phyloP scores from a whole-genome alignment of 64 coral and sea anemone genomes.

The Actinia equina region DNA sequence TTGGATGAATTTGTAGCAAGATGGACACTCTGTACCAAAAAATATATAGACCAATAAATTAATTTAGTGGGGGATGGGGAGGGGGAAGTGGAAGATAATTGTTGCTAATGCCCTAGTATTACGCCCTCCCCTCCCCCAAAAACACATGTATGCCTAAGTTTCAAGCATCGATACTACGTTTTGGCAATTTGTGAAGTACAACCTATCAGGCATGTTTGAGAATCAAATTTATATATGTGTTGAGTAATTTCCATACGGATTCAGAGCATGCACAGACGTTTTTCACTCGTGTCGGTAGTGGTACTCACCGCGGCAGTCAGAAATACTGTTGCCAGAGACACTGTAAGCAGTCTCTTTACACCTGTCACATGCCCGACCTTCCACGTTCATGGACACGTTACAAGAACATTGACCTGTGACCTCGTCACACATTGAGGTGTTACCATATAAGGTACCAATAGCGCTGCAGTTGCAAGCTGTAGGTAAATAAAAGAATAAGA shows the following conservation, averaged over 20 bases:
- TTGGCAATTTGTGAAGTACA: too few species aligned
- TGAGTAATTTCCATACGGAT: too few species aligned
- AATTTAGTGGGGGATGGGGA: too few species aligned
- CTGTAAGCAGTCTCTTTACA: conserved; percentile 86
- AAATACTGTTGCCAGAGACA: conserved; percentile 32
- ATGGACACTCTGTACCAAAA: conserved; percentile 48
- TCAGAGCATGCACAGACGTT: too few species aligned
- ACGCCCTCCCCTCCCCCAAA: too few species aligned
- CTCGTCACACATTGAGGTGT: conserved; percentile 57
- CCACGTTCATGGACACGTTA: conserved; percentile 60
- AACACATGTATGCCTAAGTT: too few species aligned
- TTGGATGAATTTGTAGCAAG: conserved; percentile 66
- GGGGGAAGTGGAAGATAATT: too few species aligned
- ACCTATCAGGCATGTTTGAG: too few species aligned
- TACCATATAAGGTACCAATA: conserved; percentile 48
- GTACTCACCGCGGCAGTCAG: conserved; percentile 67
- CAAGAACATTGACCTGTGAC: conserved; percentile 80
- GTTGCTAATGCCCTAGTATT: too few species aligned
- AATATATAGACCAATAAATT: not conserved
- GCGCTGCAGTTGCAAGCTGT: conserved; percentile 70
- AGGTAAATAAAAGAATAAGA: not conserved
- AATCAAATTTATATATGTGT: too few species aligned
- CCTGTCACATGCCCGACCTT: conserved; percentile 66
- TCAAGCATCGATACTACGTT: not conserved
- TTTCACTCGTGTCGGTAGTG: not conserved